Percentiles rank a stretch among this genome's conserved stretches.
Evolutionary conservation across 1,140 invertebrate genomes (phyloP).

Genomic region (Calephelis nemesis): DNA sequence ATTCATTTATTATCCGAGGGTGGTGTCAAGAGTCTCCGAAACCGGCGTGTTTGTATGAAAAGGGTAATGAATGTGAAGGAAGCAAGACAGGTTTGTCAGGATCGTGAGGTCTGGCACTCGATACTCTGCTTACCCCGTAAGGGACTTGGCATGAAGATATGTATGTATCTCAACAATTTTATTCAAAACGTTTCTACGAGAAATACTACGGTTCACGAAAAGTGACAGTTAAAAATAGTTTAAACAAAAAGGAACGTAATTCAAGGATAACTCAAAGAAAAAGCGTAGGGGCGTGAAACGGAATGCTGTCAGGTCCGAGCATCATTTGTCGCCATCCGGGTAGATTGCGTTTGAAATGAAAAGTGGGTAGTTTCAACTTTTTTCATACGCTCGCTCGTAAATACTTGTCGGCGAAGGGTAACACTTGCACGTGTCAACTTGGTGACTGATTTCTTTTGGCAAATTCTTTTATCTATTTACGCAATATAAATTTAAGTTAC

Average conservation of each 20-base stretch:
- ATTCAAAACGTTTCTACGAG: not conserved
- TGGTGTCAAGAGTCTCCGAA: no score
- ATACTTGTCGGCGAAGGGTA: conserved; percentile 51
- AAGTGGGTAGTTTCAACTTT: conserved; percentile 66
- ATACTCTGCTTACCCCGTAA: no score
- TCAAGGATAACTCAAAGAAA: conserved; percentile 28
- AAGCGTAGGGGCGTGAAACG: conserved; percentile 40
- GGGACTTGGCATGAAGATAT: no score
- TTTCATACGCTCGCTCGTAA: conserved; percentile 52
- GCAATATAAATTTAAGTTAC: no score
- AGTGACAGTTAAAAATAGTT: conserved; percentile 16
- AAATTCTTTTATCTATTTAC: conserved; percentile 12
- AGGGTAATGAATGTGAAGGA: no score
- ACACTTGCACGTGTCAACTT: conserved; percentile 42
- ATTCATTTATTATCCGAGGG: no score
- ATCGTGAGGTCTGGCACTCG: no score
- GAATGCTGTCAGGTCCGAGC: conserved; percentile 58
- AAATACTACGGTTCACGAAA: not conserved
- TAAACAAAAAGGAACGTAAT: conserved; percentile 14
- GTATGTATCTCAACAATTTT: no score
- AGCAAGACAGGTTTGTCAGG: no score
- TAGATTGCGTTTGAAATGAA: conserved; percentile 69
- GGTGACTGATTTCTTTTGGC: conserved; percentile 55
- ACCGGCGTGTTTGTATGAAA: no score
- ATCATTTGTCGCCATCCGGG: conserved; percentile 57